Conservation (phyloP, 2,113 vertebrate species). For the Anoura caudifer region DNA sequence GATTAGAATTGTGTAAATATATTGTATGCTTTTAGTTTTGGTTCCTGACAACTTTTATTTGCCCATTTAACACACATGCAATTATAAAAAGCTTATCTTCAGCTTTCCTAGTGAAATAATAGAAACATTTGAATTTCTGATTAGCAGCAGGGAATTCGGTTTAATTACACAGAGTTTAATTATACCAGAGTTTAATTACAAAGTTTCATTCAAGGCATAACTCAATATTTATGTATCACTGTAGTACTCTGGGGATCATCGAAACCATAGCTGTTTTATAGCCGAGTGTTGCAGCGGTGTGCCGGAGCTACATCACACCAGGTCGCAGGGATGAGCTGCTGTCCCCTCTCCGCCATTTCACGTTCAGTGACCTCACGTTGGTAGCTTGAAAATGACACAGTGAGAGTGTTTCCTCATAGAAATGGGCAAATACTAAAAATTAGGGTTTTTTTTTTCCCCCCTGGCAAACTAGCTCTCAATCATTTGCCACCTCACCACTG, state of each 20-base stretch:
- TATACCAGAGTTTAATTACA: not conserved
- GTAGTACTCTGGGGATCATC: not conserved
- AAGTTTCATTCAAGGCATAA: not conserved
- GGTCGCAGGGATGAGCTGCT: not conserved
- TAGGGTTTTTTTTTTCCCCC: not conserved
- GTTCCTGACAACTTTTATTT: not conserved
- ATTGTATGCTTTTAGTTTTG: not conserved
- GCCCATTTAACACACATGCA: not conserved
- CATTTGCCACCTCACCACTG: not conserved
- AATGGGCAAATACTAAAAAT: not conserved
- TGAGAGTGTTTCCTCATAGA: not conserved
- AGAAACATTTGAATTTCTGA: not conserved
- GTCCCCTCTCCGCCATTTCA: not conserved
- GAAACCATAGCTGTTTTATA: not conserved
- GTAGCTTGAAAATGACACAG: not conserved
- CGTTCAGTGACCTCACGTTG: not conserved
- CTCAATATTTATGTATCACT: not conserved
- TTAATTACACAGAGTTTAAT: constrained; percentile 20
- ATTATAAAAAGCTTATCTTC: not conserved
- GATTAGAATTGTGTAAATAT: not conserved
- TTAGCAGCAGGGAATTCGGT: not conserved
- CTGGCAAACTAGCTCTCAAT: not conserved
- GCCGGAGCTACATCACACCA: too few relatives aligned
- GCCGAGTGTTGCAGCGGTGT: rapidly evolving
- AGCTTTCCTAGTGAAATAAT: constrained; percentile 17